Evolutionary conservation across 2,113 vertebrate genomes (phyloP), one percentile per base, ranked within the genome.

Genomic region (Gorilla gorilla): DNA sequence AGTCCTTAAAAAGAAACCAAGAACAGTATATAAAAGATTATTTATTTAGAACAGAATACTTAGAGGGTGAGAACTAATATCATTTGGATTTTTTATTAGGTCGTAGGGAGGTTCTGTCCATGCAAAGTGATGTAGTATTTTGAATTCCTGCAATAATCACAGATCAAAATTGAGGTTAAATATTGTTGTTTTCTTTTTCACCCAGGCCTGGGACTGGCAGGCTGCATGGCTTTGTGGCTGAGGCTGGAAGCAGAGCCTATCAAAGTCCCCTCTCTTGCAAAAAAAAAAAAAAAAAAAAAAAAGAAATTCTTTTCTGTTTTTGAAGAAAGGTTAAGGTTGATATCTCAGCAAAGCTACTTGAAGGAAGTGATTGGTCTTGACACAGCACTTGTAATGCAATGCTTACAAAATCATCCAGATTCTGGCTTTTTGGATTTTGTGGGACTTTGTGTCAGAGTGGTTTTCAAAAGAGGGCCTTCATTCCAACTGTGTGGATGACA

Each of bases 381-480:
- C 81, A 7, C 72, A 96, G 43, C 10, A 66, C 61, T 88, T 85
- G 23, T 90, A 85, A 80, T 89, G 45, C 93, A 52, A 55, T 16
- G 64, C 45, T 89, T 96, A 45, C 90, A 90, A 97, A 85, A 76
- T 55, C 0, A 5, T 72, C 11, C 8, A 76, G 55, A 68, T 87
- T 95, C 22, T 72, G 68, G 20, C 30, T 94, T 89, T 16, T 59
- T 94, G 88, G 13, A n/a, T 92, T 40, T 84, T 78, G 38, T 86
- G 68, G 81, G 23, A 78, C 86, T 88, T 85, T 45, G 5, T 96
- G 59, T n/a, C 50, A 94, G 18, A 78, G 23, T 89, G 40, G 45
- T 94, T 96, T 93, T 86, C 22, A 43, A 59, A 96, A 97, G 78
- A 87, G 59, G 40, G 8, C 11, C 55, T 90, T 93, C 12, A 43